Evolutionary conservation across 2,113 vertebrate genomes (phyloP).

Genomic region (Poeciliopsis retropinna): DNA sequence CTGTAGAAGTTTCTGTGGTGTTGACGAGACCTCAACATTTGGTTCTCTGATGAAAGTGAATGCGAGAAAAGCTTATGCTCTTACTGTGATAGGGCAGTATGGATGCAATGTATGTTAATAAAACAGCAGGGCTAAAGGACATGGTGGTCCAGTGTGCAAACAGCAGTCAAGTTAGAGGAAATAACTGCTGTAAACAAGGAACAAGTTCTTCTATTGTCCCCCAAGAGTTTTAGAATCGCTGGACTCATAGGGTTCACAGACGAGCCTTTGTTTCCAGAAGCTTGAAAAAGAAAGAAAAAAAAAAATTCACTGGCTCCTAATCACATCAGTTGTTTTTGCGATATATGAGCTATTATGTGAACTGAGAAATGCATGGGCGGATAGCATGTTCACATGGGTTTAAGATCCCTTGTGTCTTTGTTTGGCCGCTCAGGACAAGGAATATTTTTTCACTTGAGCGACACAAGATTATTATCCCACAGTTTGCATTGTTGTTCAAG

Average conservation of each 20-base stretch:
- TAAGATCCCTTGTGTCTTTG: slow-evolving; percentile 64
- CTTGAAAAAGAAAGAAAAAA: slow-evolving; percentile 32
- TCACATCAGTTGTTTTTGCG: slow-evolving; percentile 68
- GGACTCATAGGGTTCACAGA: slow-evolving; percentile 64
- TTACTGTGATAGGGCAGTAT: slow-evolving; percentile 12
- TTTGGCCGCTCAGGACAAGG: slow-evolving; percentile 45
- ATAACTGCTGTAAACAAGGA: slow-evolving; percentile 71
- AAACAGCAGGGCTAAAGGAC: slow-evolving; percentile 59
- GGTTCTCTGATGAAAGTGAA: slow-evolving; percentile 23
- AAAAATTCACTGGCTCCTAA: slow-evolving; percentile 29
- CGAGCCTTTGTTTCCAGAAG: slow-evolving; percentile 63
- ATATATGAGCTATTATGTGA: slow-evolving; percentile 69
- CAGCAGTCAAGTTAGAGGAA: slow-evolving; percentile 64
- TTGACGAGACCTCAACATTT: slow-evolving; percentile 42
- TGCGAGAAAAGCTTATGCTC: slow-evolving; percentile 35
- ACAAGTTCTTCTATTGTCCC: slow-evolving; percentile 66
- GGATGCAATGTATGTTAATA: slow-evolving; percentile 46
- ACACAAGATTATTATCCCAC: slow-evolving; percentile 62
- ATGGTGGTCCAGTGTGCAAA: slow-evolving; percentile 48
- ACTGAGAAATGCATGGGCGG: slow-evolving; percentile 69
- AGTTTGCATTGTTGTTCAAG: slow-evolving; percentile 63
- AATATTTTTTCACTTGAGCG: slow-evolving; percentile 42
- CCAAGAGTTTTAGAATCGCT: slow-evolving; percentile 49
- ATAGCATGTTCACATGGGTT: slow-evolving; percentile 59
- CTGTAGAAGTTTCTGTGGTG: slow-evolving; percentile 32